These are phyloP conservation scores for Zoanthus solanderi DNA, from an alignment of 92 coral and sea anemone genomes.

Conservation along the genomic window DNA sequence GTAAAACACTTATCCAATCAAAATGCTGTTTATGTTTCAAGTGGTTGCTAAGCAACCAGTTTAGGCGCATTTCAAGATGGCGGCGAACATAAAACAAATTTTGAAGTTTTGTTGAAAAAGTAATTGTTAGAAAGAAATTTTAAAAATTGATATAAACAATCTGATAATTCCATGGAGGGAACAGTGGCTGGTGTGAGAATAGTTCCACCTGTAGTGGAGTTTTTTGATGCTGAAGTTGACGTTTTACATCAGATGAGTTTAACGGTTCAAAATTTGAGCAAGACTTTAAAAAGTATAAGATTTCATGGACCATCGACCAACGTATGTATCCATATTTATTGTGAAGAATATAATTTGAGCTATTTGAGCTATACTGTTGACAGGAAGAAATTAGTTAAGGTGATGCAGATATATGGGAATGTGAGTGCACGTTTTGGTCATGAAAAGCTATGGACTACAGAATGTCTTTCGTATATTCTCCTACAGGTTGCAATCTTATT, in stretches of 20 bases:
- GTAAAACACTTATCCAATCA: conserved; percentile 68
- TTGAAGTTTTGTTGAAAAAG: neutral
- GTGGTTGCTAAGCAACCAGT: conserved; percentile 81
- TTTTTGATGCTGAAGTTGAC: conserved; percentile 94
- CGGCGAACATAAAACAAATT: conserved; percentile 61
- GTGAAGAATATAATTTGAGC: neutral
- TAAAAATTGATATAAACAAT: neutral
- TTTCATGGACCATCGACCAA: conserved; percentile 96
- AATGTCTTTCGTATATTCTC: no score
- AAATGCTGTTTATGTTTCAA: conserved; percentile 35
- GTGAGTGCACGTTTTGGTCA: no score
- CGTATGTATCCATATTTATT: conserved; percentile 58
- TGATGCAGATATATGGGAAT: no score
- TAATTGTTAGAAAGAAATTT: neutral
- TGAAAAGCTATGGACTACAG: no score
- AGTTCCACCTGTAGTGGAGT: conserved; percentile 98
- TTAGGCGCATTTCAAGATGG: conserved; percentile 77
- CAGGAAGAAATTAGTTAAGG: no score
- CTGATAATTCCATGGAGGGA: conserved; percentile 79
- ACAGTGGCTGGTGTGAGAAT: conserved; percentile 97
- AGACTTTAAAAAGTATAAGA: conserved; percentile 87
- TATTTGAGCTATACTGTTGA: no score
- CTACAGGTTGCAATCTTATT: no score
- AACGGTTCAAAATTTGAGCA: conserved; percentile 95
- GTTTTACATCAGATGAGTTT: conserved; percentile 96